Evolutionary conservation across 2,797 vertebrate genomes (phyloP).

Genomic region (Scolopax rusticola): DNA sequence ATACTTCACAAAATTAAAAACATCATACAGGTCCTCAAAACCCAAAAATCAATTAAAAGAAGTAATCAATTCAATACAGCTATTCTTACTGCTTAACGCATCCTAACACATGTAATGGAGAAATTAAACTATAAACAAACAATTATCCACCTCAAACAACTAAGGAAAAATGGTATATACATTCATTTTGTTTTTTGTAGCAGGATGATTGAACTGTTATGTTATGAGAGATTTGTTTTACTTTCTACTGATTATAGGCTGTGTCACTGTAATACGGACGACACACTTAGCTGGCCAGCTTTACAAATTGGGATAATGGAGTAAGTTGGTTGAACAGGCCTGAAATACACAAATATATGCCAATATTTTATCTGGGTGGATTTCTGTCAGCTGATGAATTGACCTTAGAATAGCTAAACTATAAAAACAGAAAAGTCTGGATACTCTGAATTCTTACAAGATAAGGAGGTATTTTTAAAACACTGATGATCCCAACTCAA

Average conservation of each 20-base stretch:
- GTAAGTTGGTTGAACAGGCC: not conserved
- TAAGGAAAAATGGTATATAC: not conserved
- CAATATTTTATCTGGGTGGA: not conserved
- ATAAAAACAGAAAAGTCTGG: not conserved
- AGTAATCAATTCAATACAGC: not conserved
- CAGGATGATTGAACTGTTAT: not conserved
- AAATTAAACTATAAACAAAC: constrained; percentile 8
- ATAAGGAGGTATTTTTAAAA: not conserved
- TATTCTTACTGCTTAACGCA: not conserved
- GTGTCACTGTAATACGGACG: constrained; percentile 22
- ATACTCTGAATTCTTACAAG: not conserved
- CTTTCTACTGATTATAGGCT: not conserved
- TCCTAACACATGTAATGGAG: not conserved
- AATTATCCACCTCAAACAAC: not conserved
- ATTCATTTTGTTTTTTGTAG: not conserved
- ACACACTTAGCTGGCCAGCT: not conserved
- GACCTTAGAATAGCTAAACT: not conserved
- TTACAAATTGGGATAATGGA: constrained; percentile 21
- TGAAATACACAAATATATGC: not conserved
- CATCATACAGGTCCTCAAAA: not conserved
- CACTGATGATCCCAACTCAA: not conserved
- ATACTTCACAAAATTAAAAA: constrained; percentile 33
- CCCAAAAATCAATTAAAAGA: not conserved
- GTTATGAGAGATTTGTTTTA: constrained; percentile 31
- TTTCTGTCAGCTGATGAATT: constrained; percentile 16